A percentile compares a stretch with the other conserved stretches of the same genome.
Evolutionary conservation across 2,888 invertebrate genomes (phyloP).

Genomic region (Sympetrum striolatum): DNA sequence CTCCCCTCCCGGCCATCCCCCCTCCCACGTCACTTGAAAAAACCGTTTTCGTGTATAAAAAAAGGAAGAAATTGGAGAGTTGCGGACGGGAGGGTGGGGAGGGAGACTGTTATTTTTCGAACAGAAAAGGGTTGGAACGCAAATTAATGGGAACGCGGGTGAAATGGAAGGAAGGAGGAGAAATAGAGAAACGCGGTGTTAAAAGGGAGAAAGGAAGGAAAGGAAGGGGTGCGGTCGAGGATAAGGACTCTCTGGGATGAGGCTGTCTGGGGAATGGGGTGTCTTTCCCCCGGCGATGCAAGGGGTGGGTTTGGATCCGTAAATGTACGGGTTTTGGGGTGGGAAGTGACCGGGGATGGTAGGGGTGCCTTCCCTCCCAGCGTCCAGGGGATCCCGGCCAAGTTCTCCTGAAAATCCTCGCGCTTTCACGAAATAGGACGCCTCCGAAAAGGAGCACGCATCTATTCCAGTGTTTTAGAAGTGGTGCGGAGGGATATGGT

Average conservation of each 20-base stretch:
- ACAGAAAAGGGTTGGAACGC: constrained; percentile 35
- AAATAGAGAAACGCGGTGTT: background rate
- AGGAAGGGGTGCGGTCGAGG: constrained; percentile 1
- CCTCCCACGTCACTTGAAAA: constrained; percentile 32
- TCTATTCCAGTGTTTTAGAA: background rate
- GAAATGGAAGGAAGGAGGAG: background rate
- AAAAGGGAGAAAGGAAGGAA: background rate
- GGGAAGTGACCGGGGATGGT: background rate
- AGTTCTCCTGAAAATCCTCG: background rate
- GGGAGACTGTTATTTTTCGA: constrained; percentile 20
- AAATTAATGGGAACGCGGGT: constrained; percentile 26
- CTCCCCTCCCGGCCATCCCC: background rate
- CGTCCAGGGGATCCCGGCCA: constrained; percentile 15
- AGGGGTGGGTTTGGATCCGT: background rate
- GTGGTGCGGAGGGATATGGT: background rate
- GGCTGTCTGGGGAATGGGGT: background rate
- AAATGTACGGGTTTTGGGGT: background rate
- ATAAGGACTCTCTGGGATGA: background rate
- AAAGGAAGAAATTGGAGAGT: background rate
- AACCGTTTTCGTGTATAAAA: constrained; percentile 35
- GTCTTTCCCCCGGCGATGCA: background rate
- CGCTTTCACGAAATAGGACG: background rate
- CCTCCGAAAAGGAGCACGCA: background rate
- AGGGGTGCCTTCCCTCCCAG: background rate
- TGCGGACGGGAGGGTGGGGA: background rate